Evolutionary conservation across 2,888 invertebrate species (phyloP), one percentile per base, ranked within the genome.

Genomic region (Tinea pellionella): DNA sequence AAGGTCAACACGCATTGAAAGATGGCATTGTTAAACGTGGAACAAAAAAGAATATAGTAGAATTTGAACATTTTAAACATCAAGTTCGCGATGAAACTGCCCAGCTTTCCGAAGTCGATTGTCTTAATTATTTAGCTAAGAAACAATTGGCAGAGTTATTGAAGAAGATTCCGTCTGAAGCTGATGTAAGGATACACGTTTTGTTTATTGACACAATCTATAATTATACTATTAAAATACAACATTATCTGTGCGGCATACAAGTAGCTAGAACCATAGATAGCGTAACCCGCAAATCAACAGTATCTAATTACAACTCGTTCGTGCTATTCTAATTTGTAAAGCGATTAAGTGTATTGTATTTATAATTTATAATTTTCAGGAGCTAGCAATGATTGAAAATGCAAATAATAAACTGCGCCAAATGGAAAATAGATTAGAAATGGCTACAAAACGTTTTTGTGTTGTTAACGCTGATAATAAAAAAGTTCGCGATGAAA

Each of bases 381-480:
- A 87, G 86, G 86, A 85, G 62, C 63, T 86, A 60, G 74, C 72
- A 0, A 74, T 82, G 76, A 89, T 90, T 61, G 78, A 80, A 63
- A 86, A 89, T 57, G 80, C 90, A 0, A 72, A 79, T 63, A 88
- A 88, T 61, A 84, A 89, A 42, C 88, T 89, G 16, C 72, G 77
- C 0, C 88, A 89, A 32, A 83, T 94, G 72, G 94, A 94, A 74
- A 93, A 94, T 73, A 89, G 93, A 3, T 80, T 95, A 1, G 94
- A 94, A 67, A 90, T 93, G 61, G 91, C 91, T 9, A 92, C 92
- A 15, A 93, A 93, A 68, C 89, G 92, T 62, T 94, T 93, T 71
- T 93, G 94, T 69, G 80, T 89, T 55, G 90, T 93, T 13, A 89
- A 94, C 55, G 83, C 92, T 0, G 90, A 93, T 65, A 96, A 95